A percentile compares a stretch with the other conserved stretches of the same genome.
phyloP scores from a whole-genome alignment of 2,888 invertebrate genomes.

The Scelioninae gen. 1 region DNA sequence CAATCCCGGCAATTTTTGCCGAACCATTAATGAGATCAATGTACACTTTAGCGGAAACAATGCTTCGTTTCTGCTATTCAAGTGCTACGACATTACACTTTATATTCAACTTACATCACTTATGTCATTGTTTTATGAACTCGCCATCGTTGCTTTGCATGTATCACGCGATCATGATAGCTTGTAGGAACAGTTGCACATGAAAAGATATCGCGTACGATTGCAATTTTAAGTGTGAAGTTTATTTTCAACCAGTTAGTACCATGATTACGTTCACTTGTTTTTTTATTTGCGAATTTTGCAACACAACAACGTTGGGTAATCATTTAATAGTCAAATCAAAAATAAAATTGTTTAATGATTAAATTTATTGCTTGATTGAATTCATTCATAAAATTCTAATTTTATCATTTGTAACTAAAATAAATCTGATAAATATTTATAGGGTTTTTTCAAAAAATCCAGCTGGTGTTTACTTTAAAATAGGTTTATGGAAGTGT shows the following conservation, averaged over 20 bases:
- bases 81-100: neutral
- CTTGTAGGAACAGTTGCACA: constrained; percentile 17
- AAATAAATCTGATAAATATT: too few relatives aligned
- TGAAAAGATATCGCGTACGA: constrained; percentile 35
- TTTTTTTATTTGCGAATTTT: constrained; percentile 7
- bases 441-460: too few relatives aligned
- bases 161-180: constrained; percentile 54
- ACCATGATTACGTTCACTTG: constrained; percentile 13
- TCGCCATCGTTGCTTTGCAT: constrained; percentile 31
- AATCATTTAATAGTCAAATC: neutral
- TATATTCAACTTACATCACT: constrained; percentile 31
- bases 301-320: neutral
- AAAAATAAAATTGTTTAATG: too few relatives aligned
- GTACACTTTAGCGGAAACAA: constrained; percentile 7
- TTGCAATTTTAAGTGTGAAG: constrained; percentile 20
- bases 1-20: constrained; percentile 11
- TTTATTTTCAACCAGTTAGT: constrained; percentile 38
- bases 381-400: too few relatives aligned
- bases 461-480: too few relatives aligned
- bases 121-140: constrained; percentile 33
- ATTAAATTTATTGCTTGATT: too few relatives aligned
- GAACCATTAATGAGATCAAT: constrained; percentile 11
- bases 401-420: too few relatives aligned
- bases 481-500: too few relatives aligned
- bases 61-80: neutral